A percentile compares a stretch with the other conserved stretches of the same genome.
These are phyloP conservation scores for Crotalus helleri DNA, from an alignment of 2,113 vertebrate species.

Conservation along the genomic window DNA sequence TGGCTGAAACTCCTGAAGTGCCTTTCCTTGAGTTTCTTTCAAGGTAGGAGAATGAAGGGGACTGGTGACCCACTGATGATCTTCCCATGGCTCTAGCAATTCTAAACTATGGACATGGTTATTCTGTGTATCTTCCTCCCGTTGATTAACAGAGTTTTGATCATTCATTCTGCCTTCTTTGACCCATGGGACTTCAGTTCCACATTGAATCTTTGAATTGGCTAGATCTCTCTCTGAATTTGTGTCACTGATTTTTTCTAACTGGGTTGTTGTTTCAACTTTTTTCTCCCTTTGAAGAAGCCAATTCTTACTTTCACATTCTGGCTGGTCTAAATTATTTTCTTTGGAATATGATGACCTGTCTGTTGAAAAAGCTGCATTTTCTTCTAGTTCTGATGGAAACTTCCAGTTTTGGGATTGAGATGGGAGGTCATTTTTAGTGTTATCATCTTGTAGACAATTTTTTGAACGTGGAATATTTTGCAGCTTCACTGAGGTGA, in stretches of 20 bases:
- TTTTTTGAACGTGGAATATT: constrained; percentile 7
- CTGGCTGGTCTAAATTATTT: constrained; percentile 19
- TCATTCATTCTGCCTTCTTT: constrained; percentile 54
- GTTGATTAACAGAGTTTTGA: constrained; percentile 73
- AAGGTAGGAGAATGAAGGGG: constrained; percentile 91
- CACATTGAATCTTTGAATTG: constrained; percentile 36
- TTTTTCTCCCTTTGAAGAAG: constrained; percentile 36
- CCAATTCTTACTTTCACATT: constrained; percentile 28
- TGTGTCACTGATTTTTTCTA: constrained; percentile 40
- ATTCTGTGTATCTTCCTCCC: constrained; percentile 76
- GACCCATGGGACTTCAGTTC: constrained; percentile 41
- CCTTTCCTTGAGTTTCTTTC: constrained; percentile 73
- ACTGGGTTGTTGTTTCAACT: constrained; percentile 7
- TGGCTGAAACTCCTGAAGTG: constrained; percentile 45
- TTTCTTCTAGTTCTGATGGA: constrained; percentile 26
- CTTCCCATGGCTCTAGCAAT: constrained; percentile 91
- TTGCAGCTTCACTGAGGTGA: constrained; percentile 32
- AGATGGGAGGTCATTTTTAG: constrained; percentile 30
- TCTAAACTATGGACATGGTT: constrained; percentile 81
- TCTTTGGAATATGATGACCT: constrained; percentile 32
- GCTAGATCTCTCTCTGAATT: constrained; percentile 26
- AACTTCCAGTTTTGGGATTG: constrained; percentile 49
- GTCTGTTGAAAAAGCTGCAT: constrained; percentile 32
- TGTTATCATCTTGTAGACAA: background rate
- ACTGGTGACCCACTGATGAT: constrained; percentile 95